Evolutionary conservation across 2,113 vertebrate genomes (phyloP), one percentile per base, ranked within the genome.

Genomic region (Gopherus flavomarginatus): DNA sequence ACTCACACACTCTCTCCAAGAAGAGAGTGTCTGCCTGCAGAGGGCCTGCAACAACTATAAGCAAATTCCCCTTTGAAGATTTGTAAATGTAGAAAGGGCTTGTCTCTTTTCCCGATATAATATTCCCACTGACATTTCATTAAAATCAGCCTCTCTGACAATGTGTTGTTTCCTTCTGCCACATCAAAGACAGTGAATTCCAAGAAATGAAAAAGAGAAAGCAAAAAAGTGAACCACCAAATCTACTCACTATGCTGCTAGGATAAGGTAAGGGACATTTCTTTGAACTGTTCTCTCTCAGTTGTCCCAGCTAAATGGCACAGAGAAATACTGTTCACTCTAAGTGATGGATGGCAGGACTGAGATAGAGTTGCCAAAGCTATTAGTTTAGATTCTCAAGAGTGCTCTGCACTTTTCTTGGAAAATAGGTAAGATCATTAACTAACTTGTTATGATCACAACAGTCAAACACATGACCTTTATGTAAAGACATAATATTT

Each of bases 261-360:
- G 89, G 62, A 19, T 3, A 0, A 0, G 69, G 14, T 26, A 17
- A 6, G 69, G 81, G 62, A 22, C 19, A 42, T 77, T 77, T 77
- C 38, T 44, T 77, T 2, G 12, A 13, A 24, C 38, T 42, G n/a
- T 21, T 24, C 5, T 11, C n/a, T 42, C 22, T 75, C 69, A 38
- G n/a, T 10, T 72, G 14, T 35, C 16, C 7, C 17, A 72, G 8
- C 3, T 19, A 38, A 72, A 38, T 1, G 8, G 21, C n/a, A 72
- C n/a, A 38, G 11, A 90, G n/a, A 53, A 81, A 50, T 14, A 49
- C 72, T 1, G 0, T 1, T 27, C 12, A 52, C 42, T 29, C 65
- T 0, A 0, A 78, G 75, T 50, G 4, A 19, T 72, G 8, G n/a
- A 21, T 19, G 19, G 10, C 65, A 72, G 65, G 65, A 72, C 9